These are phyloP conservation scores for Botia almorhae DNA, from an alignment of 2,797 vertebrate species.

Conservation along the genomic window DNA sequence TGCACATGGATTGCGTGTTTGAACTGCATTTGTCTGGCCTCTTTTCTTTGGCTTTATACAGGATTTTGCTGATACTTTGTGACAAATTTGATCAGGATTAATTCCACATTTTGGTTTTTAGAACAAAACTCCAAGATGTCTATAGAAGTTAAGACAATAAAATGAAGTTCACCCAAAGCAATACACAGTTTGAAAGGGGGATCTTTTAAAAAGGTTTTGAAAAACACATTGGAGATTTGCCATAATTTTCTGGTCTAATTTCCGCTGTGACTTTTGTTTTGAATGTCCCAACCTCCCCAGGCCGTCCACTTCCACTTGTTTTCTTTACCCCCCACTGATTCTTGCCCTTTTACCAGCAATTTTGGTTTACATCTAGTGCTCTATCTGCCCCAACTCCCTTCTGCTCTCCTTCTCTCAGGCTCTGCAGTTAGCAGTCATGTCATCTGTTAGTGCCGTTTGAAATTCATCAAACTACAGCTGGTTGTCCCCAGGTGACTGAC, in stretches of 20 bases:
- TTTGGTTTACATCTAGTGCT: conserved; percentile 52
- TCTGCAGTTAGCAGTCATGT: conserved; percentile 40
- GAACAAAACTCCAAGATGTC: neutral
- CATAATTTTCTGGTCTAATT: conserved; percentile 69
- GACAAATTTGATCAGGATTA: neutral
- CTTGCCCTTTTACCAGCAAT: conserved; percentile 69
- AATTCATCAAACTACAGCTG: conserved; percentile 69
- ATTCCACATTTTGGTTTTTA: neutral
- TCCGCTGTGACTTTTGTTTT: conserved; percentile 65
- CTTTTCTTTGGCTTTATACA: neutral
- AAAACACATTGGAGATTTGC: conserved; percentile 51
- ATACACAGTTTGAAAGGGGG: neutral
- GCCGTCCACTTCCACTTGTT: conserved; percentile 74
- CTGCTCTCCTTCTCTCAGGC: neutral
- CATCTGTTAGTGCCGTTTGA: conserved; percentile 71
- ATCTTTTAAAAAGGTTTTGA: neutral
- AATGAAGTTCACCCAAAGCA: neutral
- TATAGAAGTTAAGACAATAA: neutral
- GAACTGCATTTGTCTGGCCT: neutral
- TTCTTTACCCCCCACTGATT: conserved; percentile 75
- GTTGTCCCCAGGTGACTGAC: conserved; percentile 60
- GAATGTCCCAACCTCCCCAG: conserved; percentile 61
- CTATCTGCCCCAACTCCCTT: conserved; percentile 9
- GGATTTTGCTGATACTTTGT: neutral
- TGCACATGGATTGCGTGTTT: neutral